A percentile compares a stretch with the other conserved stretches of the same genome.
Evolutionary conservation across 2,797 vertebrate species (phyloP).

Genomic region (Acanthurus tractus): DNA sequence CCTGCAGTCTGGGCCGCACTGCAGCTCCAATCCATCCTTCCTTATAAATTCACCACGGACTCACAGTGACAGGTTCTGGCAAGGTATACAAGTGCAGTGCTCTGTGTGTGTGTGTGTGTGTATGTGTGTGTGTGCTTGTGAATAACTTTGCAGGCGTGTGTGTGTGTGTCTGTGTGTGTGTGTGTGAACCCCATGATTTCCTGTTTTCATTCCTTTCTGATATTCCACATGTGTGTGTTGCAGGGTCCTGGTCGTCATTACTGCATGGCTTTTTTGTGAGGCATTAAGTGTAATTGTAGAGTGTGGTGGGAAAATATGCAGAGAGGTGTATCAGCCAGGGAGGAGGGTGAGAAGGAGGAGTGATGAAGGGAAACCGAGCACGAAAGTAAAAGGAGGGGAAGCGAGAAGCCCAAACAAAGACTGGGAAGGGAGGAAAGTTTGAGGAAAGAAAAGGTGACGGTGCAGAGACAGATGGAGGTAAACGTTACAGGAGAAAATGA

Average conservation of each 20-base stretch:
- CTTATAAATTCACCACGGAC: slow-evolving; percentile 68
- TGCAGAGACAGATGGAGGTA: background rate
- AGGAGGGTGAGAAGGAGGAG: background rate
- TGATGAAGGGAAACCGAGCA: slow-evolving; percentile 21
- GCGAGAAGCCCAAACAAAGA: slow-evolving; percentile 18
- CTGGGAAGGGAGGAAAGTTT: background rate
- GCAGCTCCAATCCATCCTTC: slow-evolving; percentile 71
- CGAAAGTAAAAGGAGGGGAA: background rate
- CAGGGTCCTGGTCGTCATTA: slow-evolving; percentile 59
- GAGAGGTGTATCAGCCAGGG: slow-evolving; percentile 52
- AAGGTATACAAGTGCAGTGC: slow-evolving; percentile 52
- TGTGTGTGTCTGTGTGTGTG: background rate
- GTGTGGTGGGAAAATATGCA: slow-evolving; percentile 77
- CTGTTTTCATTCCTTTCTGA: slow-evolving; percentile 77
- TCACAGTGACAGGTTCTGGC: slow-evolving; percentile 72
- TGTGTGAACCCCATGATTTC: slow-evolving; percentile 59
- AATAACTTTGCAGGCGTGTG: background rate
- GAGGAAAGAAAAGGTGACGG: background rate
- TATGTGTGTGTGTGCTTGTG: slow-evolving; percentile 34
- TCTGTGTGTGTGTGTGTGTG: slow-evolving; percentile 14
- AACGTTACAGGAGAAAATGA: background rate
- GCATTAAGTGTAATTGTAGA: slow-evolving; percentile 70
- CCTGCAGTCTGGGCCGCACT: slow-evolving; percentile 76
- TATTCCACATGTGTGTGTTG: slow-evolving; percentile 66
- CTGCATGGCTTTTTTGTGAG: slow-evolving; percentile 43